These are phyloP conservation scores for Alloscopus bannaensis DNA, from an alignment of 2,888 invertebrate species.

Conservation along the genomic window DNA sequence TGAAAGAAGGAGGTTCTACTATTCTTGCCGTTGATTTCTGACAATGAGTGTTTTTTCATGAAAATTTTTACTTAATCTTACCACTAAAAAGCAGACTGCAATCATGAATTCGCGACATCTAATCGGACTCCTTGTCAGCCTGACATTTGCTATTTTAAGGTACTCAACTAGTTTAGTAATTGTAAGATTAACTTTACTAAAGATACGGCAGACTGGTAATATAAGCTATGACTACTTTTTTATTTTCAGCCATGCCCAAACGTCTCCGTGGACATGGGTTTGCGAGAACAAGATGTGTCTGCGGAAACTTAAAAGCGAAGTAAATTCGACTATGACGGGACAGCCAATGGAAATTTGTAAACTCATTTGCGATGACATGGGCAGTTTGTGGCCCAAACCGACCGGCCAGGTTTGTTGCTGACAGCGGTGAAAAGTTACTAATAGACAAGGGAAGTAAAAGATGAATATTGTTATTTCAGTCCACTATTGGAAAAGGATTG, in stretches of 20 bases:
- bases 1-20: no score
- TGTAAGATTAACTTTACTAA: no score
- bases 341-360: constrained; percentile 79
- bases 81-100: no score
- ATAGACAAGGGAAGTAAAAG: neutral
- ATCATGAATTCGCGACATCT: no score
- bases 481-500: constrained; percentile 21
- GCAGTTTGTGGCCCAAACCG: constrained; percentile 84
- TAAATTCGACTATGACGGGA: neutral
- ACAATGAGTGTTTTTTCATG: no score
- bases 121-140: no score
- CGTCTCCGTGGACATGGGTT: constrained; percentile 33
- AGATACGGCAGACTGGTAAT: neutral
- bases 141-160: no score
- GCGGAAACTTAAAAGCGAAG: constrained; percentile 12
- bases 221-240: neutral
- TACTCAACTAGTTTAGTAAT: no score
- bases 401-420: constrained; percentile 76
- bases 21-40: no score
- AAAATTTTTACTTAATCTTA: no score
- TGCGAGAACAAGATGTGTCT: constrained; percentile 35
- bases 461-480: no score
- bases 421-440: constrained; percentile 8
- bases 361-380: constrained; percentile 82
- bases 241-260: neutral